A percentile compares a stretch with the other conserved stretches of the same genome.
These are phyloP conservation scores for Cyprinodon diabolis DNA, from an alignment of 2,797 vertebrate species.

Conservation along the genomic window DNA sequence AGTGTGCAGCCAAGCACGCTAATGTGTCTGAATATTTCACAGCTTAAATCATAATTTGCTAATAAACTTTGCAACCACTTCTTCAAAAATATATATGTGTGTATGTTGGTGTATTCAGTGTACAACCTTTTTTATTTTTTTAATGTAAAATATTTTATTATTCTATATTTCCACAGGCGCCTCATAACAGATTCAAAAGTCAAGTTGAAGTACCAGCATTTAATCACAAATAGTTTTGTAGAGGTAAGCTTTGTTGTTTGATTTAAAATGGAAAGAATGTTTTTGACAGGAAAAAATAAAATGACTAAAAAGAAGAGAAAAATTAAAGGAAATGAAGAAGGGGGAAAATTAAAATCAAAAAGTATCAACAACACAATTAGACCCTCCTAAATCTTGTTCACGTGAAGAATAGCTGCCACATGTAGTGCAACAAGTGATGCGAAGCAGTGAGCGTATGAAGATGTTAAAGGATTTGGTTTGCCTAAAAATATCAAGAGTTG, in stretches of 20 bases:
- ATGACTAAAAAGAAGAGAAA: too few species aligned
- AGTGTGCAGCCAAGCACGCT: too few species aligned
- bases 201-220: constrained; percentile 99
- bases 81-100: background rate
- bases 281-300: background rate
- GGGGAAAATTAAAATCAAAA: too few species aligned
- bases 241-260: constrained; percentile 87
- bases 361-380: background rate
- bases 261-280: constrained; percentile 1
- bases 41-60: background rate
- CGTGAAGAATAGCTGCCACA: background rate
- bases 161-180: constrained; percentile 83
- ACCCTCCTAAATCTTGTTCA: background rate
- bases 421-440: background rate
- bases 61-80: background rate
- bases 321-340: too few species aligned
- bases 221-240: constrained; percentile 99
- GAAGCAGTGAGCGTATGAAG: background rate
- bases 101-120: background rate
- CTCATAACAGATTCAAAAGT: constrained; percentile 99
- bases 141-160: constrained; percentile 27
- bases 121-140: background rate
- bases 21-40: too few species aligned
- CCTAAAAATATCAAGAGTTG: background rate
- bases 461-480: background rate